Base-by-base conservation (phyloP, 2,888 invertebrate genomes). In the Polydrusus pterygomalis region DNA sequence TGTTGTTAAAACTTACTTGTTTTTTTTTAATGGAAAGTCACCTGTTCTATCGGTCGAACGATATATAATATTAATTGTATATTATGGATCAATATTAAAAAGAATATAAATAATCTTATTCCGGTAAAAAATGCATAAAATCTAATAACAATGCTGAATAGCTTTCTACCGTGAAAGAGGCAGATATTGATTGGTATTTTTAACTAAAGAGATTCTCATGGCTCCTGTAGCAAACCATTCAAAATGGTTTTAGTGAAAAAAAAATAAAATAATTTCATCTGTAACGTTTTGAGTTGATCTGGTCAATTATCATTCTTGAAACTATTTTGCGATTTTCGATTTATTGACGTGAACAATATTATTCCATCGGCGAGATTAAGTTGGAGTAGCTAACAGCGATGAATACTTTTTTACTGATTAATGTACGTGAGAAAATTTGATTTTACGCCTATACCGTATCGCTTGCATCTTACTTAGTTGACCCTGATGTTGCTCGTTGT, bases 401-500 rank as follows among this genome's bases (percentile, higher is more conserved):
- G 38, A 51, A 64, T 17, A 25, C 62, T 60, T 74, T 74, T 69
- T 74, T 70, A 62, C 38, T 58, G 68, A 58, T 62, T 49, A 47
- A 47, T 64, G 64, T 75, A 75, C 75, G 75, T 75, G 75, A 72
- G 71, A 75, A 67, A 71, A 75, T 75, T 58, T 64, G 38, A 64
- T 49, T 70, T 71, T 49, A 49, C 20, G 75, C 60, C 60, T 49
- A 40, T 51, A 51, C 45, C 49, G 67, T 73, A 73, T 67, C 54
- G 71, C 62, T 47, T 68, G 47, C 60, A 74, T 74, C 69, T 74
- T 58, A 40, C 30, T 47, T 30, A 11, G 30, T 38, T 81, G 81
- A 82, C 82, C 82, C 81, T 79, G 81, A 78, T 78, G 75, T 72
- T 65, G 56, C 75, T 75, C 17, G 49, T 56, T 56, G 20, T 47